Percentiles rank a stretch among this genome's conserved stretches.
phyloP scores from a whole-genome alignment of 1,140 invertebrate species.

The Dryas iulia region DNA sequence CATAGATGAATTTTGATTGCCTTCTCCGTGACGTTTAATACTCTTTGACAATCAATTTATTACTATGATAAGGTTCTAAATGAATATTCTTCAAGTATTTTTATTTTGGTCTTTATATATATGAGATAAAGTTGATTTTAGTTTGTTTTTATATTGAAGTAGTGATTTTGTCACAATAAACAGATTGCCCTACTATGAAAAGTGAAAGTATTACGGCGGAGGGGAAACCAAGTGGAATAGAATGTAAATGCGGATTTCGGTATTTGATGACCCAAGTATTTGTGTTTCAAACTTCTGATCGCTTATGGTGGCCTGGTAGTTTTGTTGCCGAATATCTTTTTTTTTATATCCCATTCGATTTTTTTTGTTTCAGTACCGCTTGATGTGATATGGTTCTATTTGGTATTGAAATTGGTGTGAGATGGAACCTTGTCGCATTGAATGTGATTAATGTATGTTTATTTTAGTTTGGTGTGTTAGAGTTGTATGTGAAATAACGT shows the following conservation, averaged over 20 bases:
- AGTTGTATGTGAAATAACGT: neutral
- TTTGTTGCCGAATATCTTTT: slow-evolving; percentile 20
- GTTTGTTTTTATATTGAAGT: neutral
- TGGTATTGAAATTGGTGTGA: neutral
- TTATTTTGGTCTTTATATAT: slow-evolving; percentile 28
- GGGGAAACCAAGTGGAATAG: slow-evolving; percentile 55
- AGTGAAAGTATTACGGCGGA: slow-evolving; percentile 67
- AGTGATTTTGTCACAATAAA: slow-evolving; percentile 37
- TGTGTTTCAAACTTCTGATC: slow-evolving; percentile 24
- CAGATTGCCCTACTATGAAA: slow-evolving; percentile 72
- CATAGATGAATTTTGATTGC: neutral
- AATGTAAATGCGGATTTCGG: slow-evolving; percentile 71
- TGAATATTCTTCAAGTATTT: neutral
- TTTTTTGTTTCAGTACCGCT: neutral
- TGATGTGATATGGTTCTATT: neutral
- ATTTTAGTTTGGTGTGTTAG: neutral
- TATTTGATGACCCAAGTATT: slow-evolving; percentile 65
- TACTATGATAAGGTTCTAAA: slow-evolving; percentile 51
- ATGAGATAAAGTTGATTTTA: slow-evolving; percentile 27
- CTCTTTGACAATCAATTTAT: slow-evolving; percentile 43
- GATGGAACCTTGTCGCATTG: neutral
- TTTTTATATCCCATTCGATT: neutral
- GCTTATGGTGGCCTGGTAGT: slow-evolving; percentile 29
- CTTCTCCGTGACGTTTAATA: neutral
- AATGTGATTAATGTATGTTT: neutral